These are phyloP conservation scores for Dusona sp. DNA, from an alignment of 2,888 invertebrate species.

Conservation along the genomic window DNA sequence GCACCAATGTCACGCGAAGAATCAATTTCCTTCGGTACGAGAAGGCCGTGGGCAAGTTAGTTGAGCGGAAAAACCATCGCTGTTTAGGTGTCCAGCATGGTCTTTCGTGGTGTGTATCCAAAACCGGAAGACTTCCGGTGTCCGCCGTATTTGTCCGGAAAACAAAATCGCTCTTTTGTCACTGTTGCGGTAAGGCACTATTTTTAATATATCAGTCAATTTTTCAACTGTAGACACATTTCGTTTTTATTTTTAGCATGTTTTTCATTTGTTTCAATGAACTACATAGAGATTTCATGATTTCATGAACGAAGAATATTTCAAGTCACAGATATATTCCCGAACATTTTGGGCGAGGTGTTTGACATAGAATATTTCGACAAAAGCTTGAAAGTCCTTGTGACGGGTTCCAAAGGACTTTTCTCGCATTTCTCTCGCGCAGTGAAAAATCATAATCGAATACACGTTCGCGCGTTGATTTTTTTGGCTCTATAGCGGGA, in stretches of 20 bases:
- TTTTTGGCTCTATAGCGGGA: background rate
- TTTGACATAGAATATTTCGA: background rate
- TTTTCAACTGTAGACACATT: background rate
- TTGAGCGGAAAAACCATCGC: slow-evolving; percentile 39
- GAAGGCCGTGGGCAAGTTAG: slow-evolving; percentile 43
- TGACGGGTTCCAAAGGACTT: background rate
- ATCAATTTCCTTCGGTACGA: slow-evolving; percentile 46
- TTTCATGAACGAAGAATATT: background rate
- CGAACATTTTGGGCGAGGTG: background rate
- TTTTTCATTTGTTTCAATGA: background rate
- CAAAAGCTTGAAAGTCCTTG: background rate
- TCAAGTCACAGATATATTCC: too few relatives aligned
- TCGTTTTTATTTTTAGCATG: background rate
- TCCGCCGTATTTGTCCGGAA: background rate
- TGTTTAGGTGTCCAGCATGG: background rate
- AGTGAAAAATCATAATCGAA: background rate
- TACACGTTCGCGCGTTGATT: background rate
- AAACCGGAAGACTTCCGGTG: background rate
- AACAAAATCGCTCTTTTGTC: background rate
- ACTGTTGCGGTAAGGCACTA: background rate
- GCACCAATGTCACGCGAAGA: slow-evolving; percentile 55
- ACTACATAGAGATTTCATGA: background rate
- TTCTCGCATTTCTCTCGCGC: background rate
- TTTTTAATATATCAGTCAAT: background rate
- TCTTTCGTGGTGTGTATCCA: background rate